A percentile compares a stretch with the other conserved stretches of the same genome.
Evolutionary conservation across 2,888 invertebrate species (phyloP).

Genomic region (Oligia strigilis): DNA sequence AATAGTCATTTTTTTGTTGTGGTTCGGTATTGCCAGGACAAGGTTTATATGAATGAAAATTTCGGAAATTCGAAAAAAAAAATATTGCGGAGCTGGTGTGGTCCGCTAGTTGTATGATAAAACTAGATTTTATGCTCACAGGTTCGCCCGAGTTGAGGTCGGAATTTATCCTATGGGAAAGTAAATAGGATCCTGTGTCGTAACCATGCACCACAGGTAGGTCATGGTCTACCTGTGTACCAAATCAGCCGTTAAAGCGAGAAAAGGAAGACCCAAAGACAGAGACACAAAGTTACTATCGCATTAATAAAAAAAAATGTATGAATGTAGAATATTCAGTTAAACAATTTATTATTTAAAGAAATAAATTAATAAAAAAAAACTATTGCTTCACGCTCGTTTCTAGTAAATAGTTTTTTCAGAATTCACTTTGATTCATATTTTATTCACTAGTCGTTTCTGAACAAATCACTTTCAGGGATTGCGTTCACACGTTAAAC

Average conservation of each 20-base stretch:
- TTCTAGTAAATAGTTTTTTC: neutral
- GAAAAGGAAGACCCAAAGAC: neutral
- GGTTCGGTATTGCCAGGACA: no score
- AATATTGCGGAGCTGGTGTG: no score
- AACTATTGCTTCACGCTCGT: neutral
- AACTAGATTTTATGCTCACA: no score
- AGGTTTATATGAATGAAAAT: no score
- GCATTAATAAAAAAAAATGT: neutral
- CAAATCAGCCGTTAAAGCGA: neutral
- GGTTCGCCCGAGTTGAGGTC: no score
- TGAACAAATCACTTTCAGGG: slow-evolving; percentile 11
- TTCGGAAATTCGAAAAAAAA: no score
- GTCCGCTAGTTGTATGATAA: neutral
- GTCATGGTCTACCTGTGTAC: neutral
- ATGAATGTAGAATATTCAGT: neutral
- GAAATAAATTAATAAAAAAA: neutral
- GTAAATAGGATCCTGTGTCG: neutral
- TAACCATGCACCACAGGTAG: neutral
- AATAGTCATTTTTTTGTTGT: no score
- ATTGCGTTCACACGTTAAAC: slow-evolving; percentile 21
- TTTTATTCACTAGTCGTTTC: neutral
- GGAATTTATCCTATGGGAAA: neutral
- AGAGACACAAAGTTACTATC: neutral
- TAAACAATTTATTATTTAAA: neutral
- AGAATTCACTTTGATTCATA: neutral